Conservation (phyloP, 2,797 vertebrate genomes). For the Halcyon badia region DNA sequence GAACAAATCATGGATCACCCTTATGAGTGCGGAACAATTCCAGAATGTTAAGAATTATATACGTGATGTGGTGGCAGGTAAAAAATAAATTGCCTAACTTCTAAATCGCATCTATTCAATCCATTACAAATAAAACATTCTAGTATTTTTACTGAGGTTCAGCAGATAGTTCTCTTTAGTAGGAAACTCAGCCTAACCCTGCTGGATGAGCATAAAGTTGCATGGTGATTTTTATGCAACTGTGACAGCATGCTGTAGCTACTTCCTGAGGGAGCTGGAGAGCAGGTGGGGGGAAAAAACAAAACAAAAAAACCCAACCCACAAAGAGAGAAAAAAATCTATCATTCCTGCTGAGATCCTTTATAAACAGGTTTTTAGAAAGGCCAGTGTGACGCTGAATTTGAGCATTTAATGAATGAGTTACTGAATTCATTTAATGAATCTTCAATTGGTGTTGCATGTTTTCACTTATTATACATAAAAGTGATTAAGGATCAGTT, state of each 20-base stretch:
- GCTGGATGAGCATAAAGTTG: background rate
- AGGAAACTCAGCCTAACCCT: background rate
- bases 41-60: background rate
- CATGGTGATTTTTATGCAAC: background rate
- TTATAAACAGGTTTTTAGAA: background rate
- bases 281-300: background rate
- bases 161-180: background rate
- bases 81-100: background rate
- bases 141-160: background rate
- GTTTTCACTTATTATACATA: background rate
- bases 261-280: background rate
- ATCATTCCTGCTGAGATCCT: background rate
- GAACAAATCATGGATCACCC: background rate
- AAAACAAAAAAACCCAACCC: background rate
- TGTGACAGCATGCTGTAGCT: background rate
- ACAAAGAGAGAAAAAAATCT: background rate
- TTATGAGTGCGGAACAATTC: background rate
- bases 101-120: background rate
- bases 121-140: background rate
- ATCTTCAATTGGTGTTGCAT: background rate
- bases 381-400: background rate
- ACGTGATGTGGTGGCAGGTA: background rate
- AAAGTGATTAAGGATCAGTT: background rate
- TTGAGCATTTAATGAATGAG: background rate
- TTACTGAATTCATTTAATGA: background rate